Evolutionary conservation across 2,888 invertebrate species (phyloP).

Genomic region (Punctoribates punctum): DNA sequence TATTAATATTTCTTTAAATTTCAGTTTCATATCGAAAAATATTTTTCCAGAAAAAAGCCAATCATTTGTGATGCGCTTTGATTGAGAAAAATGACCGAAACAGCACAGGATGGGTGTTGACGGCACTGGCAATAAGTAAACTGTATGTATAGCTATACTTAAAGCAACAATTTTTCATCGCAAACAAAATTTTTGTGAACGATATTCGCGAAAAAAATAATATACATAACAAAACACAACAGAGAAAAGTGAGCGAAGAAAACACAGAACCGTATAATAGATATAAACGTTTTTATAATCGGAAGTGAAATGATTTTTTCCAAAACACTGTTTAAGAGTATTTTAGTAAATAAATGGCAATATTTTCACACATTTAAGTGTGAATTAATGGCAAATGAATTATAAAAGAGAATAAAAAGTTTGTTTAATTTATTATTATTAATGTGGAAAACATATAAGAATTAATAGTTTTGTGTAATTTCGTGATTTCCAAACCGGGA

Average conservation of each 20-base stretch:
- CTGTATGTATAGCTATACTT: not conserved
- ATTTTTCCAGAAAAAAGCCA: not conserved
- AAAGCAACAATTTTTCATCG: constrained; percentile 25
- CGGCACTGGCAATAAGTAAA: constrained; percentile 24
- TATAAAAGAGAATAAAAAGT: not conserved
- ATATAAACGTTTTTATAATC: constrained; percentile 22
- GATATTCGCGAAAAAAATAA: not conserved
- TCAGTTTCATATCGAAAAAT: not conserved
- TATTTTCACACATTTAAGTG: constrained; percentile 12
- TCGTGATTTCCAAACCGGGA: constrained; percentile 8
- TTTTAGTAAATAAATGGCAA: not conserved
- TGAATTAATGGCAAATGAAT: not conserved
- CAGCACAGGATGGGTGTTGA: constrained; percentile 36
- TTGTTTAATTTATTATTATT: not conserved
- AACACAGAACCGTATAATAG: not conserved
- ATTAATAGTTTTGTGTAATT: not conserved
- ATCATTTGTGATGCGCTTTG: constrained; percentile 27
- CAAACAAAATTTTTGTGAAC: not conserved
- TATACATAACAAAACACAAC: not conserved
- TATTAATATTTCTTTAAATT: constrained; percentile 19
- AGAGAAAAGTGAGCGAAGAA: not conserved
- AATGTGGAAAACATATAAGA: not conserved
- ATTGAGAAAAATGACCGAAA: constrained; percentile 35
- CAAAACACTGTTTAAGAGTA: constrained; percentile 1
- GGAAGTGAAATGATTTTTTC: constrained; percentile 24